phyloP scores from a whole-genome alignment of 2,888 invertebrate species.

The Doris montereyensis region DNA sequence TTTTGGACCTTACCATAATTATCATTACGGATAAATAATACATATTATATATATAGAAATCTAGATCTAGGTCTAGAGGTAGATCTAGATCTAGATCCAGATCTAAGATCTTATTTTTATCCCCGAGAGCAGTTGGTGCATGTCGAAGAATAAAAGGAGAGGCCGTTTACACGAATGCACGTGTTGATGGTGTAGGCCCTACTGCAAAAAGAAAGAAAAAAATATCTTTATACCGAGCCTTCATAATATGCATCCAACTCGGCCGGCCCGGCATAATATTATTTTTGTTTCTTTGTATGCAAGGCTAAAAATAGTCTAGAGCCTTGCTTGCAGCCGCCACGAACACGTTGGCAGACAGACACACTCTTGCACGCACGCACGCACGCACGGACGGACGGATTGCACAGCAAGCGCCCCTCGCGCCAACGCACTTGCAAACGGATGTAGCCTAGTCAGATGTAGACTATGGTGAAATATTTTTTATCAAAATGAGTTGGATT shows the following conservation, averaged over 20 bases:
- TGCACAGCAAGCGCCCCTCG: conserved; percentile 27
- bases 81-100: background rate
- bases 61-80: background rate
- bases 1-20: no score
- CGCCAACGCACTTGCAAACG: conserved; percentile 41
- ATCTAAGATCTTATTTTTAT: no score
- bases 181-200: conserved; percentile 7
- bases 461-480: no score
- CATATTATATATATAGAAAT: conserved; percentile 44
- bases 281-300: conserved; percentile 31
- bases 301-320: conserved; percentile 25
- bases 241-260: conserved; percentile 24
- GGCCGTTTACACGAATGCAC: no score
- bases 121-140: no score
- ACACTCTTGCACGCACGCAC: conserved; percentile 21
- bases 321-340: no score
- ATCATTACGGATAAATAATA: no score
- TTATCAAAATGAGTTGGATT: no score
- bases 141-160: no score
- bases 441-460: no score
- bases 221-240: conserved; percentile 10
- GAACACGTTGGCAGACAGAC: conserved; percentile 35
- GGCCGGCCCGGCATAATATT: no score
- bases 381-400: background rate
- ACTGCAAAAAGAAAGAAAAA: conserved; percentile 9